These are phyloP conservation scores for Drosophila funebris DNA, from an alignment of 1,140 invertebrate genomes.

Conservation along the genomic window DNA sequence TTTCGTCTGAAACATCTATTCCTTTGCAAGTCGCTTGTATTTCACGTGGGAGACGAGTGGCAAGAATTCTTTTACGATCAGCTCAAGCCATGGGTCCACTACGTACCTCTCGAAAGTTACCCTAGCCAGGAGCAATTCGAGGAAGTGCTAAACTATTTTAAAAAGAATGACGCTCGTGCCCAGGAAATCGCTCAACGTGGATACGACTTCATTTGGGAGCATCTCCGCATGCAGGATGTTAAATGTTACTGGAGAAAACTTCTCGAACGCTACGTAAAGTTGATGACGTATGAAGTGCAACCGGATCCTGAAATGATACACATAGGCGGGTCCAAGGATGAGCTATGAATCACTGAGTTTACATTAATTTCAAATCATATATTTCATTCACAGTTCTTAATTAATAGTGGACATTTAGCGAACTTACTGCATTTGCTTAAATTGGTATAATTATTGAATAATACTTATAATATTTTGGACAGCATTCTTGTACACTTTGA, in stretches of 20 bases:
- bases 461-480: too few relatives aligned
- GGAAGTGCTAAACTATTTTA: constrained; percentile 91
- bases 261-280: constrained; percentile 90
- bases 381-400: too few relatives aligned
- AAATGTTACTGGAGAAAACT: constrained; percentile 95
- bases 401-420: too few relatives aligned
- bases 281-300: constrained; percentile 89
- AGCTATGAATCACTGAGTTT: constrained; percentile 34
- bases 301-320: constrained; percentile 85
- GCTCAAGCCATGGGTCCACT: constrained; percentile 98
- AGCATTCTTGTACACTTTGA: too few relatives aligned
- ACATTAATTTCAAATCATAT: too few relatives aligned
- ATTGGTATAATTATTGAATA: too few relatives aligned
- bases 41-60: constrained; percentile 98
- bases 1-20: constrained; percentile 99
- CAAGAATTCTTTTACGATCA: constrained; percentile 97
- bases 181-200: constrained; percentile 93
- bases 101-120: constrained; percentile 92
- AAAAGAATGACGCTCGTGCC: constrained; percentile 90
- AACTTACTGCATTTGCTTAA: too few relatives aligned
- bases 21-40: constrained; percentile 96
- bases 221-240: constrained; percentile 93
- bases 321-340: constrained; percentile 44
- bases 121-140: constrained; percentile 88
- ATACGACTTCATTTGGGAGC: constrained; percentile 92